Evolutionary conservation across 2,797 vertebrate genomes (phyloP).

Genomic region (Rhynchonycteris naso): DNA sequence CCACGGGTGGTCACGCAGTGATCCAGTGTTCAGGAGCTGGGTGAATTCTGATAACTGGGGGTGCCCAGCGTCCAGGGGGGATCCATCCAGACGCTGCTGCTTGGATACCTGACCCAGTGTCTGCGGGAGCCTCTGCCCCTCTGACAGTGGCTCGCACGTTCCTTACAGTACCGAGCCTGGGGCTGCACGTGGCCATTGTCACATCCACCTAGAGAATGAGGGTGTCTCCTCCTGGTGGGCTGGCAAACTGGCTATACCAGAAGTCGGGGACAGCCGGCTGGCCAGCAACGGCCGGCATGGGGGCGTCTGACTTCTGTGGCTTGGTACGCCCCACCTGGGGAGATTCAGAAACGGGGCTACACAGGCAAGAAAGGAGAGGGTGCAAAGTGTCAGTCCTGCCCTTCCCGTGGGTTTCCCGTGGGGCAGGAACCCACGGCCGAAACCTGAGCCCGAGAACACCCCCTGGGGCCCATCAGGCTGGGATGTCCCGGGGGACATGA

Average conservation of each 20-base stretch:
- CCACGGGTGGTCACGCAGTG: no score
- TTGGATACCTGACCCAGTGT: fast-evolving
- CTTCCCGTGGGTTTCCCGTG: fast-evolving
- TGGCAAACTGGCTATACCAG: fast-evolving
- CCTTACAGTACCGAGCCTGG: neutral
- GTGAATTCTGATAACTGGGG: neutral
- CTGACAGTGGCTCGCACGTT: fast-evolving
- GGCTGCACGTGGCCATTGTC: fast-evolving
- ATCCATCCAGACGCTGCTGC: fast-evolving
- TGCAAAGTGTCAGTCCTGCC: fast-evolving
- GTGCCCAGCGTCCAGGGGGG: neutral
- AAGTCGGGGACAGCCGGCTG: fast-evolving
- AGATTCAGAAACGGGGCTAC: neutral
- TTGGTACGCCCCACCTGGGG: no score
- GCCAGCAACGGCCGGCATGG: neutral
- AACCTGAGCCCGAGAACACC: neutral
- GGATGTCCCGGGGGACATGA: fast-evolving
- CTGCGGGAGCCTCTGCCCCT: neutral
- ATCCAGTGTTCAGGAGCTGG: fast-evolving
- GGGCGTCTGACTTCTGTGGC: fast-evolving
- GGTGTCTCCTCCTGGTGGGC: neutral
- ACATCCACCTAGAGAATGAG: neutral
- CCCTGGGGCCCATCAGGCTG: neutral
- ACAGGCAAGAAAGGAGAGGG: neutral
- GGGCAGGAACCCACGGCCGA: fast-evolving